Percentiles rank a stretch among this genome's conserved stretches.
phyloP scores from a whole-genome alignment of 1,140 invertebrate genomes.

The Chrysoperla carnea region DNA sequence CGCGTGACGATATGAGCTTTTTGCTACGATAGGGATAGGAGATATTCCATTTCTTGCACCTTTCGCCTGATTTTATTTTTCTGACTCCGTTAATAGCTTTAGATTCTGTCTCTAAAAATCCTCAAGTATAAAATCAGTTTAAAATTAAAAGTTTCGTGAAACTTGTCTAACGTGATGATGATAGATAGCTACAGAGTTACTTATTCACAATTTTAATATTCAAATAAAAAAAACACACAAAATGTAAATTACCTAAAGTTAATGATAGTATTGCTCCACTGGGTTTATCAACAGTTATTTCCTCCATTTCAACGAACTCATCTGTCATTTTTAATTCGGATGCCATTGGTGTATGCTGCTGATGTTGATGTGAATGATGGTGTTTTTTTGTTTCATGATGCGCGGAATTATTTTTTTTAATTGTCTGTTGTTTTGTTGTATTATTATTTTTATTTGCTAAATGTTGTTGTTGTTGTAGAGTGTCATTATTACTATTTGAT shows the following conservation, averaged over 20 bases:
- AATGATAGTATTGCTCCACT: slow-evolving; percentile 72
- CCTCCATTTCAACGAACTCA: slow-evolving; percentile 20
- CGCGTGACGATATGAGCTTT: too few species aligned
- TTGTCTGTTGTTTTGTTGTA: background rate
- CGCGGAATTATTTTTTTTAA: background rate
- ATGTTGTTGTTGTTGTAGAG: background rate
- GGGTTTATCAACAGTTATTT: slow-evolving; percentile 43
- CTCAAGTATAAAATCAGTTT: too few species aligned
- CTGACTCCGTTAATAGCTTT: too few species aligned
- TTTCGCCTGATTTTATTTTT: too few species aligned
- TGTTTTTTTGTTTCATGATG: slow-evolving; percentile 3
- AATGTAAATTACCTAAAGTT: slow-evolving; percentile 36
- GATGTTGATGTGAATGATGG: background rate
- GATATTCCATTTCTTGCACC: too few species aligned
- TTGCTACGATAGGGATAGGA: too few species aligned
- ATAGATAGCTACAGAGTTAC: too few species aligned
- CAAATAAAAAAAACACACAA: background rate
- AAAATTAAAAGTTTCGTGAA: too few species aligned
- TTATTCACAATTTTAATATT: too few species aligned
- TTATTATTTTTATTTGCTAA: background rate
- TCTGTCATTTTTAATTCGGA: slow-evolving; percentile 13
- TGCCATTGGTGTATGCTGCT: slow-evolving; percentile 16
- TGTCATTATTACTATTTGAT: too few species aligned
- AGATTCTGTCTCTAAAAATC: too few species aligned
- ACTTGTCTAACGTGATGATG: too few species aligned